Conservation (phyloP, 23 tunicate species). For the Oikopleura dioica region DNA sequence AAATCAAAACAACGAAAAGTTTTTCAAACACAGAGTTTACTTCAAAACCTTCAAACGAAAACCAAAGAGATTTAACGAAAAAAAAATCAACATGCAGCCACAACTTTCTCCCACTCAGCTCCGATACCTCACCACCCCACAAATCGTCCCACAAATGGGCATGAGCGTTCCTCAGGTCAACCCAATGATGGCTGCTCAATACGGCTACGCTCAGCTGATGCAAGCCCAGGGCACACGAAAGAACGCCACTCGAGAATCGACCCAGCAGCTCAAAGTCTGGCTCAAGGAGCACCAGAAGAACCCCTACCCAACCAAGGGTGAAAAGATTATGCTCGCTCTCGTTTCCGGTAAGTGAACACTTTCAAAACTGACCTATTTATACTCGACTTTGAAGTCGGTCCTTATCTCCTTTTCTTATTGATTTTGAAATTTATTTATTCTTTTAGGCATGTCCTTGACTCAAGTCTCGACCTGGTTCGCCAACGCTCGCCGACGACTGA, state of each 20-base stretch:
- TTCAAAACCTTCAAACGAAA: too few relatives aligned
- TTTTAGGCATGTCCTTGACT: neutral
- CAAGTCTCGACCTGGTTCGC: constrained; percentile 76
- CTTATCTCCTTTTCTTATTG: too few relatives aligned
- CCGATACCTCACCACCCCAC: neutral
- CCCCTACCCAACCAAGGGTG: constrained; percentile 59
- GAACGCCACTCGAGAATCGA: constrained; percentile 57
- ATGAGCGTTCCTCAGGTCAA: neutral
- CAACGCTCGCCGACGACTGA: constrained; percentile 78
- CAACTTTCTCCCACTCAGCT: too few relatives aligned
- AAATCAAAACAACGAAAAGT: too few relatives aligned
- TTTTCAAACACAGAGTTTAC: too few relatives aligned
- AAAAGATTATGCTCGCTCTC: constrained; percentile 39
- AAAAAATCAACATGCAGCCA: too few relatives aligned
- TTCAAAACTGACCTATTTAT: too few relatives aligned
- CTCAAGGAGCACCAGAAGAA: constrained; percentile 42
- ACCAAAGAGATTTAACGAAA: too few relatives aligned
- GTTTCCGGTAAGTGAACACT: constrained; percentile 36
- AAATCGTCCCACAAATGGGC: neutral
- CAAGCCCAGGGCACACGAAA: constrained; percentile 25
- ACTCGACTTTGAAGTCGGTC: too few relatives aligned
- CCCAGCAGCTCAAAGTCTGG: constrained; percentile 33
- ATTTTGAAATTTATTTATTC: too few relatives aligned
- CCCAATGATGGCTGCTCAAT: constrained; percentile 1
- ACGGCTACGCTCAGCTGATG: constrained; percentile 9